Evolutionary conservation across 2,797 vertebrate genomes (phyloP).

Genomic region (Halcyon smyrnensis): DNA sequence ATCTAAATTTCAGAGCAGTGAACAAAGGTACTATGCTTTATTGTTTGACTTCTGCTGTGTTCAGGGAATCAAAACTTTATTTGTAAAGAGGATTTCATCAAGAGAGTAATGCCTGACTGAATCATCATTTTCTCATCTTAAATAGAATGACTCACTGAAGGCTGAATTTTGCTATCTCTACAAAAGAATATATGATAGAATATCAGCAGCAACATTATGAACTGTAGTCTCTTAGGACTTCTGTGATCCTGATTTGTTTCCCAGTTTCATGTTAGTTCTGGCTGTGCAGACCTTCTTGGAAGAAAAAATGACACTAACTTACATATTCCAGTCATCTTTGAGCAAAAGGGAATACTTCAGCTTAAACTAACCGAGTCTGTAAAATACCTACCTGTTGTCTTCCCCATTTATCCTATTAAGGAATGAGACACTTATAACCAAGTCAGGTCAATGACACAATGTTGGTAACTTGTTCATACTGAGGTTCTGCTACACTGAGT

Average conservation of each 20-base stretch:
- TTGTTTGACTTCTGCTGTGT: slow-evolving; percentile 14
- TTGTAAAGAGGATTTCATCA: background rate
- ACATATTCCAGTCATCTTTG: background rate
- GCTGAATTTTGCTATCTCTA: background rate
- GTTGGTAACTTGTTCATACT: background rate
- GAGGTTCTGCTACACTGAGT: background rate
- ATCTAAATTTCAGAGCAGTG: background rate
- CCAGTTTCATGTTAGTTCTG: background rate
- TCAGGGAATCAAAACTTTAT: background rate
- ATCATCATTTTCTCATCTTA: background rate
- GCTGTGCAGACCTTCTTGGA: background rate
- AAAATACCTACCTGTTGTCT: background rate
- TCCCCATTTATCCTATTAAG: background rate
- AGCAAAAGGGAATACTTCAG: background rate
- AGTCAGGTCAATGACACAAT: background rate
- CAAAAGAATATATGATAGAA: background rate
- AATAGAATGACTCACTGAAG: background rate
- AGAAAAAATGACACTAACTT: background rate
- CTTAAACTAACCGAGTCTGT: background rate
- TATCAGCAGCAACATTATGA: background rate
- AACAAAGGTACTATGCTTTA: background rate
- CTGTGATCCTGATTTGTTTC: background rate
- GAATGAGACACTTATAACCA: background rate
- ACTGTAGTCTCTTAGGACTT: background rate
- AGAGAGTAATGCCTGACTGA: background rate